Base-by-base conservation (phyloP, 2,888 invertebrate genomes). In the Lasioglossum morio region DNA sequence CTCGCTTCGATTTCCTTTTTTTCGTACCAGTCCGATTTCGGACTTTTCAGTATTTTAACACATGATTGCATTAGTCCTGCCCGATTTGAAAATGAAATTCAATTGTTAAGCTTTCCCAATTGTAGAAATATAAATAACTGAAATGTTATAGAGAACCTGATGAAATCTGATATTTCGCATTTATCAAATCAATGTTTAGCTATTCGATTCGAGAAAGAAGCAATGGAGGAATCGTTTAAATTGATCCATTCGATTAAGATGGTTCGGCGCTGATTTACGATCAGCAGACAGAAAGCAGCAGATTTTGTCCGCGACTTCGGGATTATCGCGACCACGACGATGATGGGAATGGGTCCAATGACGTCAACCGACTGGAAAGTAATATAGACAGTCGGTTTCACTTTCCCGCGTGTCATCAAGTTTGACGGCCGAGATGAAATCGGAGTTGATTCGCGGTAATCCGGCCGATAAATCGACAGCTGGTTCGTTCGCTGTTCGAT, bases 381-480 rank as follows among this genome's bases (percentile, higher is more conserved):
- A 86, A 84, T 77, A 81, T 69, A 81, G 57, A 86, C 81, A 86
- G 79, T 37, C 43, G 84, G 86, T 84, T 73, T 87, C 87, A 60
- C 84, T 84, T 87, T 86, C 86, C 81, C 74, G 79, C 73, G 81
- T 84, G 87, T 86, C 87, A 87, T 86, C 87, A 84, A 74, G 81
- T 81, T 73, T 76, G 87, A 86, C 77, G 73, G 72, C 2, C 46
- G 79, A 40, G 83, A 86, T 83, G 87, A 87, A 86, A 86, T 81
- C 84, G 72, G 87, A 87, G 84, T 84, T 77, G 86, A 87, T 87
- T 87, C 87, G 81, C 75, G 82, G 81, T 87, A 87, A 84, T 87
- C 84, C 84, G 74, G 76, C 81, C 87, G 84, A 87, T 87, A 86
- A 86, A 87, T 87, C 79, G 77, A 34, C 57, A 40, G 19, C 66